Base-by-base conservation (phyloP, 92 coral and sea anemone genomes). In the Actinostola sp. region DNA sequence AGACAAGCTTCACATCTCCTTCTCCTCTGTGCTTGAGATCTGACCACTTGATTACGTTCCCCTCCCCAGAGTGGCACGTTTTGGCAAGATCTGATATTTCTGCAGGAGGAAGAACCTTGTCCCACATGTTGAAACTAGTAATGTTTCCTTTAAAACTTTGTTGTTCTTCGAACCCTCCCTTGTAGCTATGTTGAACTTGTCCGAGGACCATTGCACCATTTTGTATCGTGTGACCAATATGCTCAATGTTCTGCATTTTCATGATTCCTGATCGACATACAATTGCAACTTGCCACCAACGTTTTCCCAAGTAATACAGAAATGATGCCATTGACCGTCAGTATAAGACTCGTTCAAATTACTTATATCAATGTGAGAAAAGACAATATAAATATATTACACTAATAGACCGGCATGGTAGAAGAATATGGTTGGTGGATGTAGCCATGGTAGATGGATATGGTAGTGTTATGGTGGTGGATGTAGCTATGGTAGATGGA, bases 281-380 rank as follows among this genome's bases (percentile, higher is more conserved):
- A 41, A 36, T 12, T 0, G 2, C 31, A 30, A 49, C 21, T 0
- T 3, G 1, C 3, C 11, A 16, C 8, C 28, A 14, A 15, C 11
- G 14, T 0, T 28, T 24, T 25, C 56, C 63, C 26, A 21, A 6
- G 64, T 71, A 24, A 41, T 36, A 56, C 77, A 72, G 11, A 34
- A 58, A 31, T 72, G 77, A 32, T 72, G 77, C 77, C 77, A 72
- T 11, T 45, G 27, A 27, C 66, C 66, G 9, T 72, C 67, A 20
- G 35, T 54, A 6, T 53, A 57, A n/a, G 13, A 3, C 27, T 41
- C 33, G 7, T 64, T 38, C 24, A 72, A 14, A 29, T 31, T 11
- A 36, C 42, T 36, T 4, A 36, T 4, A 36, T 36, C n/a, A n/a
- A n/a, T n/a, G n/a, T n/a, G n/a, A 11, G 42, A 36, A 36, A 36